Evolutionary conservation across 2,113 vertebrate species (phyloP), one percentile per base, ranked within the genome.

Genomic region (Hydrochoerus hydrochaeris): DNA sequence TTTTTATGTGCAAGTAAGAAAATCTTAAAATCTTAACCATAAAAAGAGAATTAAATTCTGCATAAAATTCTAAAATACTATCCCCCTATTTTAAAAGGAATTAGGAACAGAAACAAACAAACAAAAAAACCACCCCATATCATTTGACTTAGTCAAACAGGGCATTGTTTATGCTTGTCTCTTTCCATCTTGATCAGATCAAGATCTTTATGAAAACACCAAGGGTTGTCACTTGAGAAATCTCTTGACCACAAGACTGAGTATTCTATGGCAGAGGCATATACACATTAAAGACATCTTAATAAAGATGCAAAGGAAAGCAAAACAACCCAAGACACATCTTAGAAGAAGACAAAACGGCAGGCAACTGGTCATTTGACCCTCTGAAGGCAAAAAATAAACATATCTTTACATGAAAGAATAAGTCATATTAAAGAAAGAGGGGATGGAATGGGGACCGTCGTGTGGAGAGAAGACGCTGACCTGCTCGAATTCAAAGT

Each of bases 401-500:
- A 99, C 98, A 97, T 97, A 98, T 99, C 99, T 99, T 99, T 99
- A 99, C 99, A 99, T 98, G 98, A 99, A 99, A 99, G 99, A 98
- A 99, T 98, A 98, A 99, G 99, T 98, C 98, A 98, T 97, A 98
- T 98, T 98, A 99, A 99, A 99, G 98, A 98, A 99, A 99, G 98
- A 94, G 97, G 98, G 98, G 96, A 95, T 98, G 98, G 98, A 97
- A 97, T 96, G 98, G 98, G 98, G 99, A 98, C 98, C 98, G 97
- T 98, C 98, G 97, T 98, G 99, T 98, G 98, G 98, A 98, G 99
- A 99, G 99, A 98, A 99, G 99, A 99, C 99, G 99, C 99, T 99
- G 99, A 99, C 99, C 99, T 99, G 99, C 99, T 99, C 99, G 98
- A 99, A 99, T 99, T 99, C 99, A 99, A 99, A 99, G 99, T 99